phyloP scores from a whole-genome alignment of 2,113 vertebrate genomes.

The Todiramphus saurophagus region DNA sequence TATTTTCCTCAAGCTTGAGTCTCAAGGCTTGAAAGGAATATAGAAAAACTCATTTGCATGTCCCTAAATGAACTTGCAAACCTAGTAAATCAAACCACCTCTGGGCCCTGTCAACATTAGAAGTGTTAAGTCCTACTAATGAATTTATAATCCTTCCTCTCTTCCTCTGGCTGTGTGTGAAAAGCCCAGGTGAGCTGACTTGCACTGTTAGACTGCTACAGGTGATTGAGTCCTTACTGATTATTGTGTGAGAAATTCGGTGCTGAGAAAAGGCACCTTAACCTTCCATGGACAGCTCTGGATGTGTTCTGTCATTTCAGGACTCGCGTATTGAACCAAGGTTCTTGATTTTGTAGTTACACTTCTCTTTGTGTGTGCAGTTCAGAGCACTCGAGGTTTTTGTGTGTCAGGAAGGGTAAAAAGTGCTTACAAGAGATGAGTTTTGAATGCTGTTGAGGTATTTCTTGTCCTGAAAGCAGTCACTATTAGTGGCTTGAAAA shows the following conservation, averaged over 20 bases:
- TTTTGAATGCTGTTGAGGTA: neutral
- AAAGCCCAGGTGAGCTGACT: neutral
- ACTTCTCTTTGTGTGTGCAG: neutral
- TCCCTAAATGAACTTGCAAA: neutral
- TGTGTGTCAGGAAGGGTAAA: neutral
- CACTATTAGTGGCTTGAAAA: neutral
- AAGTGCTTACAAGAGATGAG: neutral
- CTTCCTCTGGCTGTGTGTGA: neutral
- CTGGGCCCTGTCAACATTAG: neutral
- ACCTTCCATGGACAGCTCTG: neutral
- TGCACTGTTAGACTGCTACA: neutral
- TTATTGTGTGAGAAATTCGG: neutral
- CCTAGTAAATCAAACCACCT: neutral
- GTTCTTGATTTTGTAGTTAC: neutral
- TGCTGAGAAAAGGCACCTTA: neutral
- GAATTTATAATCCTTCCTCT: neutral
- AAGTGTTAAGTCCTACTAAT: neutral
- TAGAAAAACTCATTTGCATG: neutral
- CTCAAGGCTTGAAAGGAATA: neutral
- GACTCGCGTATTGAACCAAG: neutral
- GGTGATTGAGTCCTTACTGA: neutral
- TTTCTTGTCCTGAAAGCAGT: neutral
- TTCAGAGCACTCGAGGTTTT: neutral
- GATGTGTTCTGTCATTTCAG: neutral
- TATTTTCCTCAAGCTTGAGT: neutral